Conservation (phyloP, 2,888 invertebrate species). For the Luperina nickerlii region DNA sequence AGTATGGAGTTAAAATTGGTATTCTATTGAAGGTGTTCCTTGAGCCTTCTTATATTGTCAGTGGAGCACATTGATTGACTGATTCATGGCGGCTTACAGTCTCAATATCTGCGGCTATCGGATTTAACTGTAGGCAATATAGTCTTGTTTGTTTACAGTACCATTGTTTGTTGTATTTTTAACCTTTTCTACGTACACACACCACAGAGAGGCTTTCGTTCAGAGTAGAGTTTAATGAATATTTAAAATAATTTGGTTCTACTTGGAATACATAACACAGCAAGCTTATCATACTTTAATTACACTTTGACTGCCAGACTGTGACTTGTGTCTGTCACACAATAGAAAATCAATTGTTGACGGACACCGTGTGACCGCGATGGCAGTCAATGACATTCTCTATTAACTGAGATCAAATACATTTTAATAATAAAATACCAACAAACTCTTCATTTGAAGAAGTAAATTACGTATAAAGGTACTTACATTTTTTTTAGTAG, state of each 20-base stretch:
- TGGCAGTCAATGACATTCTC: not conserved
- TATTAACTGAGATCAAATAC: slow-evolving; percentile 23
- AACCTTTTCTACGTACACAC: not conserved
- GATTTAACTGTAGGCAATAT: slow-evolving; percentile 12
- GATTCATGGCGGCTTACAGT: slow-evolving; percentile 8
- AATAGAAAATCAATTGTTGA: no score
- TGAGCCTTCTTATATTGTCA: not conserved
- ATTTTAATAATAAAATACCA: not conserved
- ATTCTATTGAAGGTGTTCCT: slow-evolving; percentile 1
- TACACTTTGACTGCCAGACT: not conserved
- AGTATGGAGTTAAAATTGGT: slow-evolving; percentile 1
- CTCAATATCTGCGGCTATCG: not conserved
- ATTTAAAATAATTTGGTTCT: not conserved
- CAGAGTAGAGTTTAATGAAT: not conserved
- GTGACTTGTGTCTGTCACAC: no score
- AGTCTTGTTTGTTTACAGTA: not conserved
- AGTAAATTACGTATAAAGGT: not conserved
- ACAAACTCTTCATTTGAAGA: not conserved
- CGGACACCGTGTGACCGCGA: no score
- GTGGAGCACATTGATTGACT: slow-evolving; percentile 1
- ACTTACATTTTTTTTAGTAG: not conserved
- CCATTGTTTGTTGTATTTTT: not conserved
- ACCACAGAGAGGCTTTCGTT: not conserved
- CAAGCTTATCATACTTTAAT: not conserved
- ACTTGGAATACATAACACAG: slow-evolving; percentile 1